Percentiles rank a stretch among this genome's conserved stretches.
Evolutionary conservation across 2,888 invertebrate species (phyloP).

Genomic region (Apomyelois bistriatella): DNA sequence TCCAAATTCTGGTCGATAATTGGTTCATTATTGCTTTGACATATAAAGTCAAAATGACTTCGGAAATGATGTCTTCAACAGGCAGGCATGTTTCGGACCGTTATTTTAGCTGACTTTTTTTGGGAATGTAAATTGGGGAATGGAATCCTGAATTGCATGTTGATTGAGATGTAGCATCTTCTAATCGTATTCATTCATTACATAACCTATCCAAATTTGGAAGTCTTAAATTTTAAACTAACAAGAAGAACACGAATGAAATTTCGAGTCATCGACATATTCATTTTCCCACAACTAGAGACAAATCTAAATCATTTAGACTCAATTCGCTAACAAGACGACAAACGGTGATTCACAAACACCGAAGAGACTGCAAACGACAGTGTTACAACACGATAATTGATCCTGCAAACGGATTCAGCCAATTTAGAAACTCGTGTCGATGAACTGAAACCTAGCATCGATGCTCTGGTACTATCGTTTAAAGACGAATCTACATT

Average conservation of each 20-base stretch:
- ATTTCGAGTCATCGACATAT: no score
- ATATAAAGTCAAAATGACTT: background rate
- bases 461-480: slow-evolving; percentile 19
- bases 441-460: slow-evolving; percentile 49
- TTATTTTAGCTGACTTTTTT: no score
- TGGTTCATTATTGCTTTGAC: slow-evolving; percentile 8
- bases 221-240: no score
- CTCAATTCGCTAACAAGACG: slow-evolving; percentile 32
- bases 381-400: slow-evolving; percentile 54
- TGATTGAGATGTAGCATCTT: no score
- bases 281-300: background rate
- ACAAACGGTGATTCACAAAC: slow-evolving; percentile 50
- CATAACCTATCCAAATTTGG: no score
- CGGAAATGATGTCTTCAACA: slow-evolving; percentile 25
- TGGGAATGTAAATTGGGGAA: no score
- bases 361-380: slow-evolving; percentile 38
- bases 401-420: slow-evolving; percentile 50
- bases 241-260: no score
- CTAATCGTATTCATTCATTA: no score
- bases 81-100: background rate
- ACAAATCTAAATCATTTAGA: background rate
- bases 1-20: slow-evolving; percentile 8
- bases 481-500: no score
- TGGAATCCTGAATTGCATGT: no score
- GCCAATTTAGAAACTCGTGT: slow-evolving; percentile 56